Evolutionary conservation across 1,140 invertebrate species (phyloP), one percentile per base, ranked within the genome.

Genomic region (Vollenhovia emeryi): DNA sequence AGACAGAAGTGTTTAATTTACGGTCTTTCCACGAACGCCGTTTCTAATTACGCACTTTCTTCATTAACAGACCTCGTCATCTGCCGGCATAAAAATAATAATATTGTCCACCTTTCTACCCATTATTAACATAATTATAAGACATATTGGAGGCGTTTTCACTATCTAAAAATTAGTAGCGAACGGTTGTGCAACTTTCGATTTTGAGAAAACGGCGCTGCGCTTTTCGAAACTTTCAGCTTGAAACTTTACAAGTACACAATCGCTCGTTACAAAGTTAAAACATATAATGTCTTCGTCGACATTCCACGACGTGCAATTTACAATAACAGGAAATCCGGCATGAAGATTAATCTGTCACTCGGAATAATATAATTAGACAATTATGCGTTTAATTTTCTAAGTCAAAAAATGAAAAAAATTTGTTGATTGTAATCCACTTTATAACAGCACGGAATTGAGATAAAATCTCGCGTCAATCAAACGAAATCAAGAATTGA

Each of bases 121-220:
- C 9, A 73, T 82, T 82, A 82, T 82, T 73, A 73, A 43, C 13
- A 57, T 82, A 82, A 82, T 82, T 73, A 73, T 57, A 30, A 21
- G 24, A 71, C 4, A 36, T 15, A 57, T 27, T 1, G 30, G 4
- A 33, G 11, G 27, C 15, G 36, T 71, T 73, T 82, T 73, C 66
- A 59, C 66, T 55, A 33, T 9, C 15, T 59, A 59, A 71, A 71
- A 43, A 57, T 82, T 82, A 71, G 71, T 45, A 21, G 33, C 11
- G 1, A 36, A 55, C 2, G 4, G 7, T 50, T 50, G n/a, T 27
- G 9, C n/a, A 27, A 40, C 60, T 79, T 52, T 79, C 21, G 27
- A 7, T 52, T 24, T 21, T 40, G 18, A 30, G 24, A 73, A 73
- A 57, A 45, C 15, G 30, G 7, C 50, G 18, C 18, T 40, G 36